A percentile compares a stretch with the other conserved stretches of the same genome.
phyloP scores from a whole-genome alignment of 2,113 vertebrate genomes.

The Acanthochromis polyacanthus region DNA sequence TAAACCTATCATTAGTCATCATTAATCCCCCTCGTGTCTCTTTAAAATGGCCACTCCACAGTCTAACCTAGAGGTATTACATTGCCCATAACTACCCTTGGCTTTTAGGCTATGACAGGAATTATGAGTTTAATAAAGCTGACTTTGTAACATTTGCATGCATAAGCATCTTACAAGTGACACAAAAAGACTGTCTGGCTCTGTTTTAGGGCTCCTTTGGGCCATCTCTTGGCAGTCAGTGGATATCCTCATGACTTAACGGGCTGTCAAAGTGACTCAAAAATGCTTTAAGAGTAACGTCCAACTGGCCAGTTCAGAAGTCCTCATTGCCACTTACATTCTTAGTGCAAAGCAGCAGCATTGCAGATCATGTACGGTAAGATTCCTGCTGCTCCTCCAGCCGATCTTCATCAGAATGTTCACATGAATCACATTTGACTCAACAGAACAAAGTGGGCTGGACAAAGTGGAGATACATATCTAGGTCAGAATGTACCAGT shows the following conservation, averaged over 20 bases:
- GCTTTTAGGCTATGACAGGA: slow-evolving; percentile 77
- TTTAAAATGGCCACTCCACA: slow-evolving; percentile 68
- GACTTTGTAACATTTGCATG: slow-evolving; percentile 81
- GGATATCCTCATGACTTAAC: slow-evolving; percentile 62
- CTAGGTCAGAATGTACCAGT: too few relatives aligned
- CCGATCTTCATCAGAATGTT: neutral
- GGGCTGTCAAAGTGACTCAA: slow-evolving; percentile 58
- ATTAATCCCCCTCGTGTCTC: slow-evolving; percentile 76
- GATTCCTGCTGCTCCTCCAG: neutral
- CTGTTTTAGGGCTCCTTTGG: slow-evolving; percentile 69
- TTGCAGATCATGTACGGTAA: neutral
- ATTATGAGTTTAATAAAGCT: slow-evolving; percentile 84
- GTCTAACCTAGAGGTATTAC: slow-evolving; percentile 74
- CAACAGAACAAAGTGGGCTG: neutral
- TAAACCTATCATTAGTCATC: slow-evolving; percentile 85
- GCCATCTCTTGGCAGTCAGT: slow-evolving; percentile 68
- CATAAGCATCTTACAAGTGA: slow-evolving; percentile 80
- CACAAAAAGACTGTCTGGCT: slow-evolving; percentile 76
- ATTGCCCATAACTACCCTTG: slow-evolving; percentile 79
- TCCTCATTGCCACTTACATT: slow-evolving; percentile 35
- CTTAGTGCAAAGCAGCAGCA: slow-evolving; percentile 23
- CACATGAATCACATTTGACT: neutral
- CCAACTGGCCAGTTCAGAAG: slow-evolving; percentile 35
- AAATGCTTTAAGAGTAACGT: slow-evolving; percentile 38
- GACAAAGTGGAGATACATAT: neutral